A percentile compares a stretch with the other conserved stretches of the same genome.
Conservation (phyloP, 2,888 invertebrate species). For the Rhagonycha lutea region DNA sequence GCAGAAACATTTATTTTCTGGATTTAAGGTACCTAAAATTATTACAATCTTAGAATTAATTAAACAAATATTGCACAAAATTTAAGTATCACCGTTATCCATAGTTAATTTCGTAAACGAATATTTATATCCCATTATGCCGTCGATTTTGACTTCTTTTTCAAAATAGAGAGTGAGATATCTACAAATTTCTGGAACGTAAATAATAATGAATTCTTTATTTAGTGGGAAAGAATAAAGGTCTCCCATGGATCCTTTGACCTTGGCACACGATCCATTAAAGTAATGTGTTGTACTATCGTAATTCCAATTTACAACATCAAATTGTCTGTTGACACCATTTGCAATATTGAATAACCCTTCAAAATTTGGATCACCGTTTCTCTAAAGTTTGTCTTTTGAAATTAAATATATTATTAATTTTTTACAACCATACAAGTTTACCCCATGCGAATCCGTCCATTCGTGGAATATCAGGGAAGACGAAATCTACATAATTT, state of each 20-base stretch:
- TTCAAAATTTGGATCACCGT: no score
- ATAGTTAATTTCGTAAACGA: constrained; percentile 65
- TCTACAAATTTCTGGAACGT: constrained; percentile 77
- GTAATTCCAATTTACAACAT: not conserved
- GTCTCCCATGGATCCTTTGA: not conserved
- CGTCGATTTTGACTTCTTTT: constrained; percentile 61
- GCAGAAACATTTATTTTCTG: constrained; percentile 73
- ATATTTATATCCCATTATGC: constrained; percentile 70
- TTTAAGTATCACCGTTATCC: constrained; percentile 62
- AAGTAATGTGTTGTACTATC: not conserved
- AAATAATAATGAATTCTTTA: constrained; percentile 63
- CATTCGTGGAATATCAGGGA: constrained; percentile 57
- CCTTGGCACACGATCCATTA: not conserved
- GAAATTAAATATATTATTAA: no score
- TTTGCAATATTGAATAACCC: not conserved
- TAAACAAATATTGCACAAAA: constrained; percentile 32
- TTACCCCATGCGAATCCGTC: constrained; percentile 90
- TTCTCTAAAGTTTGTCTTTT: constrained; percentile 34
- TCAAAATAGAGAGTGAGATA: constrained; percentile 66
- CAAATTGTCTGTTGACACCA: not conserved
- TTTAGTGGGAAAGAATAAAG: constrained; percentile 56
- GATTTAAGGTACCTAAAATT: constrained; percentile 60
- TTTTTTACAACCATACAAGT: constrained; percentile 52
- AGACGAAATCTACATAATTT: constrained; percentile 61
- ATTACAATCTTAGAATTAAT: constrained; percentile 6